Evolutionary conservation across 1,140 invertebrate species (phyloP).

Genomic region (Conus betulinus): DNA sequence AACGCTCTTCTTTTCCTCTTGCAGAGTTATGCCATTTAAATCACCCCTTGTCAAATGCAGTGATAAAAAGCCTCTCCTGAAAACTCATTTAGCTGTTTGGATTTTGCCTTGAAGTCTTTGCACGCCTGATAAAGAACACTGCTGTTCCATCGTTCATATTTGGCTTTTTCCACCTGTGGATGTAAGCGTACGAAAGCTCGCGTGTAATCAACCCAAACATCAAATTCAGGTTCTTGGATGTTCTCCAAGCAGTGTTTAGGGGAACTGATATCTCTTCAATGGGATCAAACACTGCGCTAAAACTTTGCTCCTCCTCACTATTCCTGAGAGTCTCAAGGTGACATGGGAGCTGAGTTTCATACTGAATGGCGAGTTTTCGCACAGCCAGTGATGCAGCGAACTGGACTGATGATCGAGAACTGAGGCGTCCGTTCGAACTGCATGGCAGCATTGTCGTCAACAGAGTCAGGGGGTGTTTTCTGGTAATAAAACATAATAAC

Average conservation of each 20-base stretch:
- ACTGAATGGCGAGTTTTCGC: conserved; percentile 88
- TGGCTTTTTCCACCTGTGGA: conserved; percentile 69
- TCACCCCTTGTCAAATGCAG: conserved; percentile 88
- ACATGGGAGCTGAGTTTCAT: conserved; percentile 85
- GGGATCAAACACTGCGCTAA: conserved; percentile 85
- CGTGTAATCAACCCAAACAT: conserved; percentile 82
- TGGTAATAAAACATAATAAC: conserved; percentile 82
- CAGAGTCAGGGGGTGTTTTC: conserved; percentile 91
- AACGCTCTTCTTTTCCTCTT: conserved; percentile 67
- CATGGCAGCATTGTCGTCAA: conserved; percentile 85
- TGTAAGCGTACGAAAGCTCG: conserved; percentile 68
- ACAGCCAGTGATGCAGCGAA: conserved; percentile 88
- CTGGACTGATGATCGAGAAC: conserved; percentile 87
- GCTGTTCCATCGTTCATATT: conserved; percentile 70
- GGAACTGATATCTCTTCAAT: conserved; percentile 84
- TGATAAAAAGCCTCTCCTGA: conserved; percentile 83
- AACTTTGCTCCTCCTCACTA: conserved; percentile 77
- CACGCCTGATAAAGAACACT: conserved; percentile 67
- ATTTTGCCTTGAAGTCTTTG: conserved; percentile 77
- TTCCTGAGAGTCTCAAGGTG: conserved; percentile 80
- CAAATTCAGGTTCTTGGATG: conserved; percentile 88
- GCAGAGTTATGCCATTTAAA: conserved; percentile 85
- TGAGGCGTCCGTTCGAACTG: conserved; percentile 85
- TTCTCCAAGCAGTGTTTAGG: conserved; percentile 91
- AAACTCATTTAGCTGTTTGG: conserved; percentile 80